A percentile compares a stretch with the other conserved stretches of the same genome.
These are phyloP conservation scores for Pipistrellus pygmaeus DNA, from an alignment of 2,797 vertebrate genomes.

Conservation along the genomic window DNA sequence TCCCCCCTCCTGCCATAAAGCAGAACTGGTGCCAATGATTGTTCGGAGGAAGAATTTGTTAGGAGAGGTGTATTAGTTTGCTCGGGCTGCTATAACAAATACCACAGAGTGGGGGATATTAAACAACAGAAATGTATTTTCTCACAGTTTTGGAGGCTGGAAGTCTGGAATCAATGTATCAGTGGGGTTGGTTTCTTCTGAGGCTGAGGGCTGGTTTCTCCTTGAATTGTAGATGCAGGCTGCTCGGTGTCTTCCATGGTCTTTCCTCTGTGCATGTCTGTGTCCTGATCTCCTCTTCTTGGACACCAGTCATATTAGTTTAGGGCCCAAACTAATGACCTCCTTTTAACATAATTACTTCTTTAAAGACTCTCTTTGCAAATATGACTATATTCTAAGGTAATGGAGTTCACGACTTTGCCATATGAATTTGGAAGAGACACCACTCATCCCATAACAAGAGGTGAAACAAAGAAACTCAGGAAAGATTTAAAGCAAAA, in stretches of 20 bases:
- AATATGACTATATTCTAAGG: not conserved
- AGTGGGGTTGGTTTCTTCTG: not conserved
- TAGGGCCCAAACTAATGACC: not conserved
- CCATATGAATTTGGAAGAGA: not conserved
- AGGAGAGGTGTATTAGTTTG: not conserved
- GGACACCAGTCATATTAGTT: not conserved
- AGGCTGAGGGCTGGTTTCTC: not conserved
- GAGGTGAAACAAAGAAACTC: constrained; percentile 13
- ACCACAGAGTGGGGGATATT: not conserved
- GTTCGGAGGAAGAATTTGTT: not conserved
- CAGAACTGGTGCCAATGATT: too few species aligned
- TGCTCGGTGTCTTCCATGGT: not conserved
- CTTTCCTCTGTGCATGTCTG: not conserved
- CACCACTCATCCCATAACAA: not conserved
- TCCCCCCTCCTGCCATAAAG: not conserved
- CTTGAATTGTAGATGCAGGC: not conserved
- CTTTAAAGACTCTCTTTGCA: not conserved
- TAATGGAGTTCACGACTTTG: not conserved
- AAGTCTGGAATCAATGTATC: not conserved
- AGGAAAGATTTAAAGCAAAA: not conserved
- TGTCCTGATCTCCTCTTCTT: not conserved
- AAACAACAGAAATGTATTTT: not conserved
- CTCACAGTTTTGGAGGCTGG: not conserved
- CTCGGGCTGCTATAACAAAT: not conserved
- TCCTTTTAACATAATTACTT: not conserved